phyloP scores from a whole-genome alignment of 2,888 invertebrate species.

The Glaucopsyche alexis region DNA sequence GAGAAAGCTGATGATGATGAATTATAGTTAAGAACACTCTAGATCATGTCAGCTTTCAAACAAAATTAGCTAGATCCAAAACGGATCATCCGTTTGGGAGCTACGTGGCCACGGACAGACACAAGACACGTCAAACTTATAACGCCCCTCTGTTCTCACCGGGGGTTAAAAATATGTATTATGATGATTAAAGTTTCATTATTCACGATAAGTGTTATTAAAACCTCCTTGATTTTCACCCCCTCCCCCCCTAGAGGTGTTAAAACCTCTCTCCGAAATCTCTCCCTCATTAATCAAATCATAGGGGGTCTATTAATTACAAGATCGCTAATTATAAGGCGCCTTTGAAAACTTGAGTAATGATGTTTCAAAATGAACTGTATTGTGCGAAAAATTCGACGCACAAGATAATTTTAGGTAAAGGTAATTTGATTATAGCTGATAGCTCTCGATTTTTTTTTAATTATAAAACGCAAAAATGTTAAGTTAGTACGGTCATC shows the following conservation, averaged over 20 bases:
- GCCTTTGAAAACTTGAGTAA: conserved; percentile 39
- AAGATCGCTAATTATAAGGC: conserved; percentile 44
- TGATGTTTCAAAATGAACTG: conserved; percentile 39
- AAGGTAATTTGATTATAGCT: neutral
- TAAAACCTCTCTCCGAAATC: neutral
- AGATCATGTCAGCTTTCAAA: no score
- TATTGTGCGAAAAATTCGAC: neutral
- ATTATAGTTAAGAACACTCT: no score
- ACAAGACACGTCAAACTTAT: no score
- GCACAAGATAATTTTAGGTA: neutral
- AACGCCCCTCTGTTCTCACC: no score
- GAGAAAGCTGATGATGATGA: no score
- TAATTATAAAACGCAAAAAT: no score
- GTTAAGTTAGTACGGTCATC: no score
- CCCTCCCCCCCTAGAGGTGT: neutral
- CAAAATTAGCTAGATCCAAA: no score
- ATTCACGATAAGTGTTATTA: neutral
- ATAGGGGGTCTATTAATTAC: conserved; percentile 34
- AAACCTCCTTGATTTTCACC: neutral
- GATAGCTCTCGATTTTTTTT: neutral
- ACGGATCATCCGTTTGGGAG: no score
- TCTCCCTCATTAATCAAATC: conserved; percentile 5
- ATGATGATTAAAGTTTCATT: no score
- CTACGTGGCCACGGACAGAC: no score
- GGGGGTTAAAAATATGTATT: no score